Evolutionary conservation across 2,113 vertebrate genomes (phyloP).

Genomic region (Carassius carassius): DNA sequence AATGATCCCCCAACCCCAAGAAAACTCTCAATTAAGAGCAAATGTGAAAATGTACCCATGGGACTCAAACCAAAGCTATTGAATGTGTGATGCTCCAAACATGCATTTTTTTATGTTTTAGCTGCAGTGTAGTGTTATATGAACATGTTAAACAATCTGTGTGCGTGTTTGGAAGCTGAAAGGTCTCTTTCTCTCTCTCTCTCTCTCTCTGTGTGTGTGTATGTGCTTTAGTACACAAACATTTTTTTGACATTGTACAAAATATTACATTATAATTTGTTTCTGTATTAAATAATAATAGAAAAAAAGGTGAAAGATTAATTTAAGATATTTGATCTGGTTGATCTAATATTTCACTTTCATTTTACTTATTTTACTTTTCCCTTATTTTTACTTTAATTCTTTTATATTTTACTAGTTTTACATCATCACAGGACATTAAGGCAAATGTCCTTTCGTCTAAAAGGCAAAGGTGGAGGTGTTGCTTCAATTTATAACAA

Average conservation of each 20-base stretch:
- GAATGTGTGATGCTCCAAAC: slow-evolving; percentile 74
- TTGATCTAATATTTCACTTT: too few species aligned
- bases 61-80: slow-evolving; percentile 73
- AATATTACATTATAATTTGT: background rate
- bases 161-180: too few species aligned
- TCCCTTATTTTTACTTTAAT: too few species aligned
- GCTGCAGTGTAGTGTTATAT: background rate
- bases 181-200: too few species aligned
- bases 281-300: background rate
- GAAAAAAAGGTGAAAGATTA: background rate
- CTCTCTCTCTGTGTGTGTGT: too few species aligned
- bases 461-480: too few species aligned
- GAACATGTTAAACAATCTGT: slow-evolving; percentile 21
- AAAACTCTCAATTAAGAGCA: slow-evolving; percentile 82
- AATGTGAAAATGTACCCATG: slow-evolving; percentile 77
- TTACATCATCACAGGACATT: background rate
- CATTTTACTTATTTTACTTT: too few species aligned
- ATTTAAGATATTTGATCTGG: background rate
- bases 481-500: too few species aligned
- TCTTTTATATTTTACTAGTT: too few species aligned
- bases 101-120: background rate
- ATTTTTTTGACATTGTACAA: background rate
- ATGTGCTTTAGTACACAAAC: too few species aligned
- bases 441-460: too few species aligned
- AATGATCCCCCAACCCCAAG: slow-evolving; percentile 72